Evolutionary conservation across 1,140 invertebrate genomes (phyloP).

Genomic region (Aphis gossypii): DNA sequence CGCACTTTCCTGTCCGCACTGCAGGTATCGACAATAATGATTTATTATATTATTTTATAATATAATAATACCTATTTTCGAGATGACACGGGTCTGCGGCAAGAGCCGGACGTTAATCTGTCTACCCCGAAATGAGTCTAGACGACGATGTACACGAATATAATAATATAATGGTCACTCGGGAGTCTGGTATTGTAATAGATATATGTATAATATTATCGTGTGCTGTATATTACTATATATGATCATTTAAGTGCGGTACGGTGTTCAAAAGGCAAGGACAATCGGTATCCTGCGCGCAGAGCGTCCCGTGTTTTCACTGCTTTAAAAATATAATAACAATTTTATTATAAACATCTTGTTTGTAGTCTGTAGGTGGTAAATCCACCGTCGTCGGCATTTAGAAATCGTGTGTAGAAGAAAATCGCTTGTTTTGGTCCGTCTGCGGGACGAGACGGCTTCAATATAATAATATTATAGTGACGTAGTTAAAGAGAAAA

Average conservation of each 20-base stretch:
- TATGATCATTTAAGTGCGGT: background rate
- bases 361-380: too few relatives aligned
- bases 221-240: too few relatives aligned
- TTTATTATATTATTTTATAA: background rate
- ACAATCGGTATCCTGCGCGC: background rate
- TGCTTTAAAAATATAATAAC: background rate
- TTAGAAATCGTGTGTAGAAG: too few relatives aligned
- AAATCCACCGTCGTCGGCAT: too few relatives aligned
- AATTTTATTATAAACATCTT: background rate
- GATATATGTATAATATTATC: too few relatives aligned
- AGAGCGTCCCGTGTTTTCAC: background rate
- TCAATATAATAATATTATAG: too few relatives aligned
- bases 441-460: too few relatives aligned
- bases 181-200: background rate
- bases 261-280: background rate
- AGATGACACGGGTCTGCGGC: background rate
- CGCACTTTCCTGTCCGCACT: background rate
- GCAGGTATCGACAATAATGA: constrained; percentile 3
- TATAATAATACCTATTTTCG: background rate
- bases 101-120: background rate
- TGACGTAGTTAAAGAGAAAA: too few relatives aligned
- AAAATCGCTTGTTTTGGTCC: too few relatives aligned
- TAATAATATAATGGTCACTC: background rate
- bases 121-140: background rate
- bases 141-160: background rate